Conservation (phyloP, 2,113 vertebrate species). For the Pimephales promelas region DNA sequence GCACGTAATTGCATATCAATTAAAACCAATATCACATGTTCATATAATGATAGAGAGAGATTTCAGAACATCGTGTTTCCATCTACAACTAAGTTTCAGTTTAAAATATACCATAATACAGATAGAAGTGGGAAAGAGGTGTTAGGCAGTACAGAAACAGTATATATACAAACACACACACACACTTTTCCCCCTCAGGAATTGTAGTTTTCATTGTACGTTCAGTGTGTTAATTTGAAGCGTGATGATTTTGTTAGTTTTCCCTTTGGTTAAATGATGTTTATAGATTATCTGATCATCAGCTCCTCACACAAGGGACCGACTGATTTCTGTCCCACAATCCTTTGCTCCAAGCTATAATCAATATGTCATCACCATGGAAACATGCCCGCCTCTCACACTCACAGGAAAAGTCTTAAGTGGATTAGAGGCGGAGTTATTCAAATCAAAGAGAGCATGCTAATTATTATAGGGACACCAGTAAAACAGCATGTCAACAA, state of each 20-base stretch:
- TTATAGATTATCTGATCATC: not conserved
- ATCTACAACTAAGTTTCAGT: slow-evolving; percentile 7
- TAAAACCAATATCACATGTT: slow-evolving; percentile 36
- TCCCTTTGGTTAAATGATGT: not conserved
- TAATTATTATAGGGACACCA: not conserved
- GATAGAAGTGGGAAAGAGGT: not conserved
- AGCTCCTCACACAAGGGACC: not conserved
- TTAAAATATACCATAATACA: not conserved
- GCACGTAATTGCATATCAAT: slow-evolving; percentile 48
- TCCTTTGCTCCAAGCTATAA: slow-evolving; percentile 26
- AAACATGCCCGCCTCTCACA: slow-evolving; percentile 20
- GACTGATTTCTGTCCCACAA: slow-evolving; percentile 23
- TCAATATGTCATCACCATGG: slow-evolving; percentile 34
- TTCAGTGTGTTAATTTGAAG: not conserved
- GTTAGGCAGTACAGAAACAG: not conserved
- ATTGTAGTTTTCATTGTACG: not conserved
- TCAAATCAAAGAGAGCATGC: slow-evolving; percentile 10
- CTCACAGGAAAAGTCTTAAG: not conserved
- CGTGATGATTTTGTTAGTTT: not conserved
- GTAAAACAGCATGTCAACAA: not conserved
- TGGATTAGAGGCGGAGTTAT: slow-evolving; percentile 22
- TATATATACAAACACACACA: not conserved
- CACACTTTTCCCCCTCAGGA: not conserved
- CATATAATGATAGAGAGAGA: slow-evolving; percentile 3
- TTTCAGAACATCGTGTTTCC: slow-evolving; percentile 26